Percentiles rank a stretch among this genome's conserved stretches.
Conservation (phyloP, 2,888 invertebrate genomes). For the Heteromurus nitidus region DNA sequence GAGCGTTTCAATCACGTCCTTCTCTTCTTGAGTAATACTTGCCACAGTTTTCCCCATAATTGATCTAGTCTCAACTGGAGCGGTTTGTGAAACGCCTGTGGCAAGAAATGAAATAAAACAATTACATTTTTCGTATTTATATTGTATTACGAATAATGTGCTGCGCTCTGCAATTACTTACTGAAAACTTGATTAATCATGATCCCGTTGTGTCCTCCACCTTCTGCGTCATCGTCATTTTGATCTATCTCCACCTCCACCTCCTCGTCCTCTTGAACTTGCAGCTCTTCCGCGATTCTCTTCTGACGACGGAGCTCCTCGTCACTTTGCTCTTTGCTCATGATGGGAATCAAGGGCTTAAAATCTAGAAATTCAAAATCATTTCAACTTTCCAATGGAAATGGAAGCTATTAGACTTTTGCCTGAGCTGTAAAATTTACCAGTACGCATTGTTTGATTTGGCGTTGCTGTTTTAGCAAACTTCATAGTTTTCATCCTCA, state of each 20-base stretch:
- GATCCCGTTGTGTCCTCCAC: slow-evolving; percentile 10
- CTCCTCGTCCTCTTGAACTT: slow-evolving; percentile 21
- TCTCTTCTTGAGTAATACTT: slow-evolving; percentile 18
- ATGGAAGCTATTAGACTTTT: too few relatives aligned
- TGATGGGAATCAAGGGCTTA: background rate
- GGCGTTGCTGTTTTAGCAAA: too few relatives aligned
- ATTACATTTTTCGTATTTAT: too few relatives aligned
- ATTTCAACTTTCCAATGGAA: too few relatives aligned
- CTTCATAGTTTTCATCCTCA: slow-evolving; percentile 14
- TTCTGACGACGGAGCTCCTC: background rate
- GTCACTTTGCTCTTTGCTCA: background rate
- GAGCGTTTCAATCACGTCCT: too few relatives aligned
- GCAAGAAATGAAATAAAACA: too few relatives aligned
- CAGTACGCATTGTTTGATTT: too few relatives aligned
- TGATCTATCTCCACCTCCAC: slow-evolving; percentile 28
- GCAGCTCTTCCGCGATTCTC: background rate
- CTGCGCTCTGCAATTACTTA: too few relatives aligned
- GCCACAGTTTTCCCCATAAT: background rate
- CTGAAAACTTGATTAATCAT: slow-evolving; percentile 46
- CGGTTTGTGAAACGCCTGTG: too few relatives aligned
- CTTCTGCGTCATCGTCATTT: slow-evolving; percentile 23
- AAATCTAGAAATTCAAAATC: background rate
- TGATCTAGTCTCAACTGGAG: background rate
- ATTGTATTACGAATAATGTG: too few relatives aligned
- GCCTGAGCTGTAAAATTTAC: too few relatives aligned